phyloP scores from a whole-genome alignment of 2,888 invertebrate species.

The Melolontha melolontha region DNA sequence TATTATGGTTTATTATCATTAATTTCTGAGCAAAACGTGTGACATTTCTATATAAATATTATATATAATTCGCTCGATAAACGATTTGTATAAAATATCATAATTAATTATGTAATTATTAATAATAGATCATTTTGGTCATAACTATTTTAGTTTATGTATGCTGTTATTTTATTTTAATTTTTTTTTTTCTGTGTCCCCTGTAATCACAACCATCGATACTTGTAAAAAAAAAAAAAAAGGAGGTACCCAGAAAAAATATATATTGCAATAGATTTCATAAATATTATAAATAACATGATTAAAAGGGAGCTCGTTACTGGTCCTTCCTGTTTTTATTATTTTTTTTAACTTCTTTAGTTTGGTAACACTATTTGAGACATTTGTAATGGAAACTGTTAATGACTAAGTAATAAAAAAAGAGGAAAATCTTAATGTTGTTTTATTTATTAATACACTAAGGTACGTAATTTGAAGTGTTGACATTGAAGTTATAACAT shows the following conservation, averaged over 20 bases:
- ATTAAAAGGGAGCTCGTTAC: neutral
- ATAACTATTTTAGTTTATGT: slow-evolving; percentile 22
- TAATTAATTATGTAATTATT: slow-evolving; percentile 31
- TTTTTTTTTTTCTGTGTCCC: neutral
- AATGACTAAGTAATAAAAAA: slow-evolving; percentile 57
- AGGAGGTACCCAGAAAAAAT: slow-evolving; percentile 56
- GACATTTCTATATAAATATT: slow-evolving; percentile 26
- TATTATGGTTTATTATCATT: slow-evolving; percentile 26
- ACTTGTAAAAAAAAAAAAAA: slow-evolving; percentile 50
- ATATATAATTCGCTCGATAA: slow-evolving; percentile 18
- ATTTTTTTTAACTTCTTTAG: slow-evolving; percentile 54
- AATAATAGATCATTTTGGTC: neutral
- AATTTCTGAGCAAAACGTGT: slow-evolving; percentile 28
- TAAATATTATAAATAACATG: neutral
- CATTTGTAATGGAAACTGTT: slow-evolving; percentile 60
- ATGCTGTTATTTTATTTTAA: slow-evolving; percentile 19
- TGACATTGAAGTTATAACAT: too few relatives aligned
- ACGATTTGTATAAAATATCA: slow-evolving; percentile 23
- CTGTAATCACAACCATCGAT: slow-evolving; percentile 41
- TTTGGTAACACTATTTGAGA: slow-evolving; percentile 58
- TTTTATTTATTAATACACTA: slow-evolving; percentile 13
- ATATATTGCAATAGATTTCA: slow-evolving; percentile 51
- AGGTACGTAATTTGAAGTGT: too few relatives aligned
- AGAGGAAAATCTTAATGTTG: slow-evolving; percentile 48
- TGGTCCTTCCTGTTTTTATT: slow-evolving; percentile 13